phyloP scores from a whole-genome alignment of 1,140 invertebrate species.

The Zelostemma sp. region DNA sequence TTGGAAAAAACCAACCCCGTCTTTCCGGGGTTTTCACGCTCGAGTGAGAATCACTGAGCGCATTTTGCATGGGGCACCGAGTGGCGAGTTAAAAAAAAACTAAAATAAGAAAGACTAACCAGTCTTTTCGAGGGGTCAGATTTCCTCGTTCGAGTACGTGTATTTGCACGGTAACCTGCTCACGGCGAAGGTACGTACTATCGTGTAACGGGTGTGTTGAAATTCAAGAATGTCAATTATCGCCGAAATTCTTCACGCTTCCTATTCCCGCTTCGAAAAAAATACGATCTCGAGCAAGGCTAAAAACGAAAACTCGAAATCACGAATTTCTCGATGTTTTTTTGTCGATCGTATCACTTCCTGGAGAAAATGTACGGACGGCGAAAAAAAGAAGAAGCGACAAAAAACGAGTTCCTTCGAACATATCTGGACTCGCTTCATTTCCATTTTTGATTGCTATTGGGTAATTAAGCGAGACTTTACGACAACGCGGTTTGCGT shows the following conservation, averaged over 20 bases:
- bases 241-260: neutral
- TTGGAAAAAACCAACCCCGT: neutral
- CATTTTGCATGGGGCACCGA: neutral
- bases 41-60: conserved; percentile 2
- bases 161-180: conserved; percentile 9
- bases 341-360: too few relatives aligned
- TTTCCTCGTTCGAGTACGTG: conserved; percentile 20
- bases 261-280: neutral
- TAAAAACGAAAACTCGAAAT: too few relatives aligned
- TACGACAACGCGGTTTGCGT: neutral
- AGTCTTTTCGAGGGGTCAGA: conserved; percentile 20
- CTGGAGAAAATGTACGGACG: conserved; percentile 4
- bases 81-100: conserved; percentile 3
- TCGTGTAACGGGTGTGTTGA: conserved; percentile 8
- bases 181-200: neutral
- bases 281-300: too few relatives aligned
- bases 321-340: neutral
- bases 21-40: conserved; percentile 6
- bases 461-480: neutral
- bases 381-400: conserved; percentile 21
- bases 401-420: neutral
- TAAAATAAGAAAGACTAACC: conserved; percentile 11
- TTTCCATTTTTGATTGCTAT: conserved; percentile 7
- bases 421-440: neutral
- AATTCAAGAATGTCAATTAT: conserved; percentile 1